phyloP scores from a whole-genome alignment of 2,797 vertebrate genomes.

The Helostoma temminkii region DNA sequence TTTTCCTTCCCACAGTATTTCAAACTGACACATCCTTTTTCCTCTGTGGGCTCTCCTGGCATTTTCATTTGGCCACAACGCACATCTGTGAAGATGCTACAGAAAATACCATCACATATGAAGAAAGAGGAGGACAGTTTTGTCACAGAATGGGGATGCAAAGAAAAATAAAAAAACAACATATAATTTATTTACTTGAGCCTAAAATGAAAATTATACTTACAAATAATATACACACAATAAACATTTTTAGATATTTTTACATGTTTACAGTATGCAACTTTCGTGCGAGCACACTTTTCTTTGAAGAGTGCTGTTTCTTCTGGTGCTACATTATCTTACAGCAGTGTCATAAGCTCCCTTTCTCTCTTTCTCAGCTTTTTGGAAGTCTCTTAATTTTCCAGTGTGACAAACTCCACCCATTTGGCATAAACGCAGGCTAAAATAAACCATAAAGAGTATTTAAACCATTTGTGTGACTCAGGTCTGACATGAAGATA shows the following conservation, averaged over 20 bases:
- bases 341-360: slow-evolving; percentile 28
- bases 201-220: slow-evolving; percentile 7
- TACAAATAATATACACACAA: neutral
- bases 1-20: slow-evolving; percentile 52
- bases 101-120: neutral
- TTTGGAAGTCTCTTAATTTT: slow-evolving; percentile 48
- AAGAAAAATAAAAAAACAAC: too few relatives aligned
- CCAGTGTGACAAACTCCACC: slow-evolving; percentile 38
- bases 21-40: slow-evolving; percentile 51
- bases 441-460: slow-evolving; percentile 51
- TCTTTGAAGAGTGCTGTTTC: neutral
- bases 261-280: neutral
- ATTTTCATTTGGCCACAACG: slow-evolving; percentile 36
- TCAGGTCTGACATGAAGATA: slow-evolving; percentile 45
- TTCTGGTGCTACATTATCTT: slow-evolving; percentile 19
- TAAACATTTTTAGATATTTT: neutral
- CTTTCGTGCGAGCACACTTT: neutral
- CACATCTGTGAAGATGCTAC: neutral
- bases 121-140: slow-evolving; percentile 6
- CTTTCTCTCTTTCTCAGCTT: slow-evolving; percentile 23
- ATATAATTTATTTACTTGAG: slow-evolving; percentile 7
- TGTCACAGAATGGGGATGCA: neutral
- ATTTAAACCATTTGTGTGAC: slow-evolving; percentile 41
- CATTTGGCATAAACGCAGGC: slow-evolving; percentile 32
- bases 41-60: slow-evolving; percentile 15